phyloP scores from a whole-genome alignment of 2,797 vertebrate genomes.

The Danio kyathit region DNA sequence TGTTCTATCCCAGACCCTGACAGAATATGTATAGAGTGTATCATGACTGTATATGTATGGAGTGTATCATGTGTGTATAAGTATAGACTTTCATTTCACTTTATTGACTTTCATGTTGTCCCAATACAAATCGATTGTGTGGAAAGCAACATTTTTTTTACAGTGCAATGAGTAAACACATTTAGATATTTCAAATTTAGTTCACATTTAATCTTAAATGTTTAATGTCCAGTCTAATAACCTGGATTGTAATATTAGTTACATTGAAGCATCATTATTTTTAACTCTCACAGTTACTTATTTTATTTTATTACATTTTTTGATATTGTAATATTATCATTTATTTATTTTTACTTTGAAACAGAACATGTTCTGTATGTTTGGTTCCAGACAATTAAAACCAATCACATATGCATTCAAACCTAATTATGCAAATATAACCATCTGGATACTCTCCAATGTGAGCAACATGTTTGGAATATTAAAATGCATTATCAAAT shows the following conservation, averaged over 20 bases:
- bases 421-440: background rate
- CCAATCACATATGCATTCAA: background rate
- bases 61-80: too few relatives aligned
- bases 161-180: too few relatives aligned
- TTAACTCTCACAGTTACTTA: background rate
- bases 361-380: background rate
- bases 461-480: conserved; percentile 7
- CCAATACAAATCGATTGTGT: too few relatives aligned
- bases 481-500: background rate
- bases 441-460: background rate
- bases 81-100: too few relatives aligned
- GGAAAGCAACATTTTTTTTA: too few relatives aligned
- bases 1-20: too few relatives aligned
- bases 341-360: background rate
- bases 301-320: background rate
- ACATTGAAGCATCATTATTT: background rate
- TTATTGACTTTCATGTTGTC: too few relatives aligned
- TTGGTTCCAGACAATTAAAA: background rate
- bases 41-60: too few relatives aligned
- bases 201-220: too few relatives aligned
- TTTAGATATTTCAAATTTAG: too few relatives aligned
- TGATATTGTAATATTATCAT: too few relatives aligned
- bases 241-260: background rate
- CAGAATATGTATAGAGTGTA: too few relatives aligned
- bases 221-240: background rate